These are phyloP conservation scores for Pterostichus niger DNA, from an alignment of 2,888 invertebrate species.

Conservation along the genomic window DNA sequence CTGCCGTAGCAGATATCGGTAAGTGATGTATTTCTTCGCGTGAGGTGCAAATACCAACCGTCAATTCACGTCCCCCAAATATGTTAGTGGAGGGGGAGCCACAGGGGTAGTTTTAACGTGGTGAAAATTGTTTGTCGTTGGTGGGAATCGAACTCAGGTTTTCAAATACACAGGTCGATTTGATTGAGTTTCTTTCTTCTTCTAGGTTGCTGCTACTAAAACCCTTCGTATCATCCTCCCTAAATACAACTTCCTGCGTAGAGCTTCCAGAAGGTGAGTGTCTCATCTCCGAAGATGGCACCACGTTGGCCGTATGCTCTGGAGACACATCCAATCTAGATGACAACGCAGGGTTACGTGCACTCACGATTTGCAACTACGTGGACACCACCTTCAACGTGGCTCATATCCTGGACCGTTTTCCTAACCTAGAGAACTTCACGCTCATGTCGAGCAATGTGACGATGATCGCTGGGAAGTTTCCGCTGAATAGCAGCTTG, in stretches of 20 bases:
- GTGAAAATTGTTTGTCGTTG: too few species aligned
- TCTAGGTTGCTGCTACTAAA: not conserved
- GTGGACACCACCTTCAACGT: not conserved
- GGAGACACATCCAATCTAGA: slow-evolving; percentile 6
- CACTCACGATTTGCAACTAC: slow-evolving; percentile 54
- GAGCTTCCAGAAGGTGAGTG: slow-evolving; percentile 46
- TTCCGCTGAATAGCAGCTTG: slow-evolving; percentile 30
- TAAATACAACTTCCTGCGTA: slow-evolving; percentile 6
- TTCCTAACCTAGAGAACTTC: slow-evolving; percentile 47
- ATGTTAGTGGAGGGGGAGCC: too few species aligned
- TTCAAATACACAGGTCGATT: too few species aligned
- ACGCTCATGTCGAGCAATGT: slow-evolving; percentile 53
- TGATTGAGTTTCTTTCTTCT: not conserved
- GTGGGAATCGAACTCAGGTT: too few species aligned
- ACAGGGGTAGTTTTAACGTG: too few species aligned
- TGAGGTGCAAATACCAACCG: too few species aligned
- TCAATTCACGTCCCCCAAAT: too few species aligned
- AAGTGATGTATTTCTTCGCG: too few species aligned
- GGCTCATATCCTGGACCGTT: not conserved
- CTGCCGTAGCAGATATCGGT: too few species aligned
- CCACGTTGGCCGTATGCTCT: slow-evolving; percentile 18
- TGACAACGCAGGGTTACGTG: not conserved
- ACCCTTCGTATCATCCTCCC: not conserved
- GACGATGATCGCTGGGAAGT: slow-evolving; percentile 27
- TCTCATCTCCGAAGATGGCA: slow-evolving; percentile 34